Conservation (phyloP, 2,113 vertebrate genomes). For the Bagarius yarrelli region DNA sequence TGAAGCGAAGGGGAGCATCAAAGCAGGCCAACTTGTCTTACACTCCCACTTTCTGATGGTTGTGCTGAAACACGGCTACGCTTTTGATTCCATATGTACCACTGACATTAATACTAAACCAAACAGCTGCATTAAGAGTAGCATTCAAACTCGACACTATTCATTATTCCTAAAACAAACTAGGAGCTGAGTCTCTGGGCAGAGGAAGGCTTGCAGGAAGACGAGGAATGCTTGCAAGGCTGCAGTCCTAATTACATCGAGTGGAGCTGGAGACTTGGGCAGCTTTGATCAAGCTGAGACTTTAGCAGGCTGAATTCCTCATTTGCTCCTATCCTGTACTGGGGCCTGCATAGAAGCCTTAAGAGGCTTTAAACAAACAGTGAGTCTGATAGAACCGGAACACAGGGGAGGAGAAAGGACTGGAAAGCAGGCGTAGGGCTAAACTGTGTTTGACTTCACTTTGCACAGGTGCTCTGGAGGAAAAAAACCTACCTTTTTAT, state of each 20-base stretch:
- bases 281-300: constrained; percentile 46
- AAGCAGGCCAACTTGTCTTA: constrained; percentile 38
- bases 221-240: not conserved
- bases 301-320: constrained; percentile 27
- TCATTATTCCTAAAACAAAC: constrained; percentile 52
- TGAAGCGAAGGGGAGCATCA: constrained; percentile 50
- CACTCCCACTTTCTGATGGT: constrained; percentile 42
- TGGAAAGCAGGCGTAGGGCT: constrained; percentile 13
- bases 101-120: constrained; percentile 52
- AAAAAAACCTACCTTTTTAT: constrained; percentile 42
- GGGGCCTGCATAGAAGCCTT: constrained; percentile 29
- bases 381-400: constrained; percentile 34
- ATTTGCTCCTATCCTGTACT: constrained; percentile 23
- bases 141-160: constrained; percentile 40
- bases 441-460: constrained; percentile 50
- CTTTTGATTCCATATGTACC: constrained; percentile 51
- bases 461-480: constrained; percentile 49
- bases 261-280: constrained; percentile 4
- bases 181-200: constrained; percentile 38
- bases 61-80: constrained; percentile 16
- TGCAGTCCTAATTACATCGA: constrained; percentile 5
- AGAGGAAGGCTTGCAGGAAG: not conserved
- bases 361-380: constrained; percentile 49
- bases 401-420: constrained; percentile 9
- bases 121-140: constrained; percentile 41